These are phyloP conservation scores for Myoxocephalus aenaeus DNA, from an alignment of 2,797 vertebrate species.

Conservation along the genomic window DNA sequence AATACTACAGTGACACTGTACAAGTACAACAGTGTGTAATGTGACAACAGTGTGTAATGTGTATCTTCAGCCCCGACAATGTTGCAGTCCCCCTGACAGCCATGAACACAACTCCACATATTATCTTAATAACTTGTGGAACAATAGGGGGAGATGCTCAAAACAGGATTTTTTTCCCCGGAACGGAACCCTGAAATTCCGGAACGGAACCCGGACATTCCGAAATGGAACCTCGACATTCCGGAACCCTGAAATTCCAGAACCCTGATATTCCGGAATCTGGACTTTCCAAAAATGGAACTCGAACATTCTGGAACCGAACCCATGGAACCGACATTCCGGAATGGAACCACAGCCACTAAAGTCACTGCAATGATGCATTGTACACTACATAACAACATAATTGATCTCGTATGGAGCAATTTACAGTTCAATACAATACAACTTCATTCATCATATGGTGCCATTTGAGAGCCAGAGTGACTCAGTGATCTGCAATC, in stretches of 20 bases:
- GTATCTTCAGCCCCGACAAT: background rate
- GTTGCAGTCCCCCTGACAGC: slow-evolving; percentile 25
- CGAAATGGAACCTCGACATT: no score
- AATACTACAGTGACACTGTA: background rate
- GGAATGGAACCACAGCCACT: background rate
- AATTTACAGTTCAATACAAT: slow-evolving; percentile 4
- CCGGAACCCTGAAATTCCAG: no score
- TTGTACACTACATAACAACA: slow-evolving; percentile 9
- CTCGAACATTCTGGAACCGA: no score
- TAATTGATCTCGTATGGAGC: slow-evolving; percentile 15
- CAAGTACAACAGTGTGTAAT: background rate
- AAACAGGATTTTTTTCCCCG: background rate
- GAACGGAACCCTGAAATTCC: no score
- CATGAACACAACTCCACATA: slow-evolving; percentile 28
- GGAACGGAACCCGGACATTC: no score
- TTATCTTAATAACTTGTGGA: slow-evolving; percentile 38
- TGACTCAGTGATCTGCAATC: slow-evolving; percentile 15
- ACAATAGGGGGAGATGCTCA: slow-evolving; percentile 3
- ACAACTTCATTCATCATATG: slow-evolving; percentile 10
- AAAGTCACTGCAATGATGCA: slow-evolving; percentile 11
- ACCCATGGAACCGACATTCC: no score
- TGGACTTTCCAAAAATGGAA: no score
- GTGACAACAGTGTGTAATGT: no score
- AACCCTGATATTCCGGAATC: no score
- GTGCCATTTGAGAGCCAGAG: background rate